Base-by-base conservation (phyloP, 2,888 invertebrate species). In the Panzeria rudis region DNA sequence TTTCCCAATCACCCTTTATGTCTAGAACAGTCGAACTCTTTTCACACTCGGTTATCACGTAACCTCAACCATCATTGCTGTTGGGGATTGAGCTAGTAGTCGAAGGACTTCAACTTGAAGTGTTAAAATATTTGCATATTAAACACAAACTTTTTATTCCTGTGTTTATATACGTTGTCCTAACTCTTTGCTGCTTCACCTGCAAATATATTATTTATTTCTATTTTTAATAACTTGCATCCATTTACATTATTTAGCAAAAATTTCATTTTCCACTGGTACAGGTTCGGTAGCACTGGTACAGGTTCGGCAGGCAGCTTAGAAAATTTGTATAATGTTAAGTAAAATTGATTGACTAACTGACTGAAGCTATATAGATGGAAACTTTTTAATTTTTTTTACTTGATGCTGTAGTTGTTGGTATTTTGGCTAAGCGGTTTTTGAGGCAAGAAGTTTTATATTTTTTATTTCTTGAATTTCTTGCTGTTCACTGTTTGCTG, bases 281-380 rank as follows among this genome's bases (percentile, higher is more conserved):
- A n/a, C n/a, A n/a, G n/a, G n/a, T n/a, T 52, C 59, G 17, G 32
- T 44, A 54, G 38, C 41, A n/a, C 1, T 2, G 7, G 5, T 29
- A 29, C 9, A 25, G 1, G 0, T 20, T 3, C 15, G 13, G 4
- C n/a, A 44, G n/a, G 20, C 7, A 41, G 41, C 29, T 68, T 47
- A 44, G 11, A 8, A 78, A 61, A 71, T 52, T 3, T 69, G 50
- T 59, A 50, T 38, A 59, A 15, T 56, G 8, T 64, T 72, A 32
- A 64, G 17, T 25, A 64, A 72, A 62, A 54, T 64, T 72, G 8
- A 64, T 44, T 72, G 54, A 79, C 54, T 64, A 59, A 44, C 76
- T 76, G 56, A 44, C 66, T 76, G 66, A 44, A 13, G 29, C 9
- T 47, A 15, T 29, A 59, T 6, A 47, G 15, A 32, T 44, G 52